Conservation (phyloP, 2,888 invertebrate genomes). For the Tiliacea aurago region DNA sequence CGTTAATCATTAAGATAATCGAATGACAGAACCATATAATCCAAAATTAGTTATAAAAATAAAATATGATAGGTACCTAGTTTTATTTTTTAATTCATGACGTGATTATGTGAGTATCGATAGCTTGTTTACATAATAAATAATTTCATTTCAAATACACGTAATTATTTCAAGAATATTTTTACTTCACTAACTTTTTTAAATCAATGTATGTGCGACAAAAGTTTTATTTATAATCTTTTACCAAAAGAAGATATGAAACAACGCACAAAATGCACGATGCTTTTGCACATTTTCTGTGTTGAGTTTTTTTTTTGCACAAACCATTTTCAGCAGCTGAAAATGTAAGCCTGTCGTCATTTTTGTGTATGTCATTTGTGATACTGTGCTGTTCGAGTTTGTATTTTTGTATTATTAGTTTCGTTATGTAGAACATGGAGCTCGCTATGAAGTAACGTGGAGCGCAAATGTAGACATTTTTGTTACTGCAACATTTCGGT, state of each 20-base stretch:
- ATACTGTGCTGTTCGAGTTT: constrained; percentile 8
- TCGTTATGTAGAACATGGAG: neutral
- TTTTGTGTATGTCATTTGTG: constrained; percentile 4
- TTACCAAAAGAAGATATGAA: neutral
- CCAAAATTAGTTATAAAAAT: too few species aligned
- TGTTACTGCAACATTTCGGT: neutral
- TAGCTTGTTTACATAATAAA: too few species aligned
- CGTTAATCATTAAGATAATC: too few species aligned
- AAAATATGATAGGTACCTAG: too few species aligned
- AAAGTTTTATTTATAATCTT: constrained; percentile 3
- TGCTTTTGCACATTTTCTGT: neutral
- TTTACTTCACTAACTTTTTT: too few species aligned
- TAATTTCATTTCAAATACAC: too few species aligned
- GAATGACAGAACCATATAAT: too few species aligned
- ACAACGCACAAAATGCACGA: constrained; percentile 2
- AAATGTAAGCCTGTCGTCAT: constrained; percentile 28
- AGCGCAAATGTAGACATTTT: neutral
- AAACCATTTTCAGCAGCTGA: constrained; percentile 13
- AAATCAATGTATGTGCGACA: neutral
- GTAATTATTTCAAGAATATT: neutral
- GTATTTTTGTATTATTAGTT: constrained; percentile 21
- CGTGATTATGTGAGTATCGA: too few species aligned
- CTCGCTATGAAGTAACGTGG: neutral
- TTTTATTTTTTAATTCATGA: too few species aligned
- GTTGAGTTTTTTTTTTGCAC: neutral